Percentiles rank a stretch among this genome's conserved stretches.
These are phyloP conservation scores for Gymnoscelis rufifasciata DNA, from an alignment of 2,888 invertebrate genomes.

Conservation along the genomic window DNA sequence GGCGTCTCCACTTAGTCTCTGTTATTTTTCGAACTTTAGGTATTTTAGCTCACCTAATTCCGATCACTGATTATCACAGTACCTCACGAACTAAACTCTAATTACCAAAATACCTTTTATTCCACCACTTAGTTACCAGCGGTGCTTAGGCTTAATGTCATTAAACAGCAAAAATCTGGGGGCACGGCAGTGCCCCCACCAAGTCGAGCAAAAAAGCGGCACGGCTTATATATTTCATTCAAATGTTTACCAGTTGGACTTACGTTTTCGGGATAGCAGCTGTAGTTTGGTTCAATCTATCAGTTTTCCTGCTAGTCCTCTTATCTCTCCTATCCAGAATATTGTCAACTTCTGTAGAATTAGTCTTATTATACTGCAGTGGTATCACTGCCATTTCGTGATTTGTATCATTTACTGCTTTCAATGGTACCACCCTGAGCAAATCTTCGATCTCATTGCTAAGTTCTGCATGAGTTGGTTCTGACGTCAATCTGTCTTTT, in stretches of 20 bases:
- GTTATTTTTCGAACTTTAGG: no score
- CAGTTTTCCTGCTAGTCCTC: slow-evolving; percentile 73
- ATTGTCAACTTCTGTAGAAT: slow-evolving; percentile 63
- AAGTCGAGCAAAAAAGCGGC: no score
- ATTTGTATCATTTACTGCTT: slow-evolving; percentile 32
- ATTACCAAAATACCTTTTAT: no score
- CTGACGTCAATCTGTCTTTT: slow-evolving; percentile 46
- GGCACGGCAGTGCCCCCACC: no score
- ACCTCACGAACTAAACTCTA: no score
- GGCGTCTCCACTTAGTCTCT: no score
- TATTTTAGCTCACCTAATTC: no score
- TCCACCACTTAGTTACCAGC: no score
- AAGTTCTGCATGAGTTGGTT: slow-evolving; percentile 36
- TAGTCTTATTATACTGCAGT: slow-evolving; percentile 57
- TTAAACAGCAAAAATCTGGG: no score
- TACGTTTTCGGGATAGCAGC: slow-evolving; percentile 73
- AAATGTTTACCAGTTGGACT: slow-evolving; percentile 34
- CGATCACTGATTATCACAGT: no score
- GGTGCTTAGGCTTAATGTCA: no score
- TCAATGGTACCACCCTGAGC: slow-evolving; percentile 63
- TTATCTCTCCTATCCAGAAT: slow-evolving; percentile 66
- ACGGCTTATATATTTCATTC: no score
- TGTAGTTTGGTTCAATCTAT: slow-evolving; percentile 72
- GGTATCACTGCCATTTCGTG: slow-evolving; percentile 60
- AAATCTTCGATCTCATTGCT: slow-evolving; percentile 49